Evolutionary conservation across 2,797 vertebrate genomes (phyloP), one percentile per base, ranked within the genome.

Genomic region (Sebastes kiyomatsui): DNA sequence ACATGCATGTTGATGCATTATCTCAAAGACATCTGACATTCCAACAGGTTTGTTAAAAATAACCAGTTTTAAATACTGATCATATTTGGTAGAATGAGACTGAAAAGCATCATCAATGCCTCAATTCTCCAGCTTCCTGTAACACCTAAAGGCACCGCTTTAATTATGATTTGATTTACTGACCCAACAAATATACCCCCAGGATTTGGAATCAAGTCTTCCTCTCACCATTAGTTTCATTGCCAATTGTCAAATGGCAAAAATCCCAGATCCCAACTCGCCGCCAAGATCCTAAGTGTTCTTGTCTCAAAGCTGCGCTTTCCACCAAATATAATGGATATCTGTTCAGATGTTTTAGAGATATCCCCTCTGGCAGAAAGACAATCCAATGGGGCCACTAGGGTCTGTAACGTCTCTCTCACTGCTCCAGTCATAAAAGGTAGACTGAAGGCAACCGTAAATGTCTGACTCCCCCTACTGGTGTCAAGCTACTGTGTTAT

Each of bases 391-490:
- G 1, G 42, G 62, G 23, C 20, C 28, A 64, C 6, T 5, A 27
- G 13, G 54, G 8, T 58, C 55, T 25, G 3, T 11, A 13, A 13
- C 3, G 27, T 30, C 7, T 55, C 18, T 59, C 20, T 76, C 42
- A n/a, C 1, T 30, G 22, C 20, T 56, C 52, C 38, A 60, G 6
- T 58, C 55, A 80, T 49, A 66, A 58, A 52, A 28, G 8, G 2
- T 35, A 33, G 52, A 74, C 46, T 68, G 27, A 59, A 61, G 42
- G n/a, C 0, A 55, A 38, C 5, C 1, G 14, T 59, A 32, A 59
- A 79, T 60, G 56, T 23, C 64, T 33, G 32, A 68, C 85, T 83
- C 88, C 84, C 88, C 58, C 87, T 89, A 6, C 77, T 86, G 88
- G 87, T 65, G n/a, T 54, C 3, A 49, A 3, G 13, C 16, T 22